Conservation (phyloP, 2,113 vertebrate genomes). For the Dendrocopos noguchii region DNA sequence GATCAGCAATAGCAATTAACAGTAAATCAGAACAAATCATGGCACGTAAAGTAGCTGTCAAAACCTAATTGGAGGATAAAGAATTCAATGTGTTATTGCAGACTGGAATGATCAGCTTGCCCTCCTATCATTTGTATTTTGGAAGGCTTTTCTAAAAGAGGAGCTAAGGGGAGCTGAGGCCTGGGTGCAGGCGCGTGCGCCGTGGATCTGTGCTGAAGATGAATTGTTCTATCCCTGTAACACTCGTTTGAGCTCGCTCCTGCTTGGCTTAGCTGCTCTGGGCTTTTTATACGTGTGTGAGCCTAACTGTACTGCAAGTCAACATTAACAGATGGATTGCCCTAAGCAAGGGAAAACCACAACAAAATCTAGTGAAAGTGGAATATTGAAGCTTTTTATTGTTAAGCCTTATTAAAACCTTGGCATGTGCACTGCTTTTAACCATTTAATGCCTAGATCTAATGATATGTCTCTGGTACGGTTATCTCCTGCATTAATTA, state of each 20-base stretch:
- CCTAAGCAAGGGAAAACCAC: conserved; percentile 77
- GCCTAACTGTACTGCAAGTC: conserved; percentile 45
- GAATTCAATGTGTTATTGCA: conserved; percentile 1
- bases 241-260: not conserved
- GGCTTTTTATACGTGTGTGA: not conserved
- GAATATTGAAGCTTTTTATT: conserved; percentile 73
- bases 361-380: conserved; percentile 67
- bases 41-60: conserved; percentile 1
- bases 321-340: conserved; percentile 80
- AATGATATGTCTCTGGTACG: not conserved
- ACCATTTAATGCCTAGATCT: conserved; percentile 64
- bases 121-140: not conserved
- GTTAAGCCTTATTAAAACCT: conserved; percentile 75
- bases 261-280: conserved; percentile 3
- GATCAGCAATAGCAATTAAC: not conserved
- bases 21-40: not conserved
- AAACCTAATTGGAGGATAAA: conserved; percentile 27
- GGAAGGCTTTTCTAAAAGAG: not conserved
- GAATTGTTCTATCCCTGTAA: not conserved
- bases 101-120: not conserved
- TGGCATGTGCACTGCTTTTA: conserved; percentile 69
- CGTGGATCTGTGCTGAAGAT: not conserved
- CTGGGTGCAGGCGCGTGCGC: not conserved
- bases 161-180: not conserved
- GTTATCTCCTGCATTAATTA: not conserved